These are phyloP conservation scores for Sthenelais limicola DNA, from an alignment of 2,888 invertebrate species.

Conservation along the genomic window DNA sequence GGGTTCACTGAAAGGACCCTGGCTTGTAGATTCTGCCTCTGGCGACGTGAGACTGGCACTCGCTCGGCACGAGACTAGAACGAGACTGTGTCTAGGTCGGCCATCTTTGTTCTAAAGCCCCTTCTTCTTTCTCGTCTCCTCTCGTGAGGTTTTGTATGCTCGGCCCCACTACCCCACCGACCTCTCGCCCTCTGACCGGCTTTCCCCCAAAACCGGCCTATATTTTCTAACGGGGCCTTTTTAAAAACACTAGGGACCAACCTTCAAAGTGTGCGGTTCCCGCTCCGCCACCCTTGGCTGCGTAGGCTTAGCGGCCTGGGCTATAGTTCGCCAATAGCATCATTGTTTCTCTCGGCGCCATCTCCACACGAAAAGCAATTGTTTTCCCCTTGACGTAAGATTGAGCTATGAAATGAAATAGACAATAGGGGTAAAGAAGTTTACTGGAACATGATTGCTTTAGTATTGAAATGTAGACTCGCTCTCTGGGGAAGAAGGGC, in stretches of 20 bases:
- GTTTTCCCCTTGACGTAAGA: constrained; percentile 25
- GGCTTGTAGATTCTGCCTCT: constrained; percentile 8
- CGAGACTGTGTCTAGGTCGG: neutral
- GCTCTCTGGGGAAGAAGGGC: no score
- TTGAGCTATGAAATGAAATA: constrained; percentile 18
- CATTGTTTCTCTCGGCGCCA: constrained; percentile 1
- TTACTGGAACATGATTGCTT: no score
- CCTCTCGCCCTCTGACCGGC: constrained; percentile 39
- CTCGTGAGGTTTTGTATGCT: constrained; percentile 26
- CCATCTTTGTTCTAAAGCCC: constrained; percentile 13
- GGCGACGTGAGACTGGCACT: constrained; percentile 27
- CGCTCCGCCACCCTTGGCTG: no score
- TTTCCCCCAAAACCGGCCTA: neutral
- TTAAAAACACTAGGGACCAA: constrained; percentile 20
- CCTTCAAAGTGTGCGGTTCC: constrained; percentile 24
- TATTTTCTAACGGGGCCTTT: neutral
- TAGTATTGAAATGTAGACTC: no score
- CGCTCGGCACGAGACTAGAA: constrained; percentile 31
- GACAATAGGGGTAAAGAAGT: no score
- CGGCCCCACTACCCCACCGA: constrained; percentile 9
- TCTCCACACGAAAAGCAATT: constrained; percentile 9
- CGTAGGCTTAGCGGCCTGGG: no score
- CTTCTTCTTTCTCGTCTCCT: neutral
- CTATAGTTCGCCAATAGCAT: constrained; percentile 29
- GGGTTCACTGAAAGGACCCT: neutral